Evolutionary conservation across 2,888 invertebrate species (phyloP), one percentile per base, ranked within the genome.

Genomic region (Tiphia femorata): DNA sequence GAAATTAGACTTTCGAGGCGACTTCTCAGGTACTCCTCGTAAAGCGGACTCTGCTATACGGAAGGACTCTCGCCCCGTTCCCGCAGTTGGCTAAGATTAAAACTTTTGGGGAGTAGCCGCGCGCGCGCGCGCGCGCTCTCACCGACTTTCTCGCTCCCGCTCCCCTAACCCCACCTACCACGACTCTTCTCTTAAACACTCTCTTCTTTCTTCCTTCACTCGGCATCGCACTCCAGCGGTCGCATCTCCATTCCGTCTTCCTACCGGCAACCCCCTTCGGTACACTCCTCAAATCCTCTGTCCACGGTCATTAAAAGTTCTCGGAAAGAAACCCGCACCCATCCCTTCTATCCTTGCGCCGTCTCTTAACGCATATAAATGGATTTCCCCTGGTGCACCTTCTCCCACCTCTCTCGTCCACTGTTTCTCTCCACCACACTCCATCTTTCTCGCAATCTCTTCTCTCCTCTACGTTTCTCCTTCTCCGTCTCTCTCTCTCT

Each of bases 321-420:
- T 12, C 47, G 47, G 40, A 30, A 53, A 41, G 47, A 40, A 53
- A 40, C 47, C 33, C 12, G n/a, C n/a, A n/a, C n/a, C n/a, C n/a
- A n/a, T n/a, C n/a, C n/a, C n/a, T n/a, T n/a, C n/a, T n/a, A n/a
- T n/a, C n/a, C n/a, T n/a, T n/a, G n/a, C n/a, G 8, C 33, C 33
- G 61, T 62, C 66, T 72, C 72, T 73, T 77, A 73, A 77, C 74
- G 75, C 73, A 67, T 77, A 77, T 76, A 77, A 77, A 77, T 75
- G 75, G 73, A 74, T 70, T n/a, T n/a, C n/a, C n/a, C n/a, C n/a
- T n/a, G n/a, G 35, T 46, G 10, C 17, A 17, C 17, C 17, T 19
- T 37, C 37, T 37, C 17, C 10, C 37, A 5, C 37, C 10, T 37
- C 14, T 16, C 37, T 37, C 37, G 37, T 37, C 49, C 50, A n/a